A percentile compares a stretch with the other conserved stretches of the same genome.
These are phyloP conservation scores for Melipona beecheii DNA, from an alignment of 2,888 invertebrate species.

Conservation along the genomic window DNA sequence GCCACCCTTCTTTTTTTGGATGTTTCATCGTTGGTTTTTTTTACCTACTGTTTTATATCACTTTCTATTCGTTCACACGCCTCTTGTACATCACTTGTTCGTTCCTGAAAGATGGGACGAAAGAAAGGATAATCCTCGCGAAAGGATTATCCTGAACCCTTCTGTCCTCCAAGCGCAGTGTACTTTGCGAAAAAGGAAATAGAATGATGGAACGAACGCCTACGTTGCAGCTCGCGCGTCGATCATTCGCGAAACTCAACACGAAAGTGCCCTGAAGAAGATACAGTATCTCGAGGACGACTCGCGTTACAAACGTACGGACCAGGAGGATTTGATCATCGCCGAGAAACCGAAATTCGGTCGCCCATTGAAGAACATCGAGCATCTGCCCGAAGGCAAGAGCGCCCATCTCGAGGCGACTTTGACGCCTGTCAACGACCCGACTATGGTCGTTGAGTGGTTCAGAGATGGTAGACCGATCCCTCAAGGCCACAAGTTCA, in stretches of 20 bases:
- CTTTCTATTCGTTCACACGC: not conserved
- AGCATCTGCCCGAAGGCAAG: slow-evolving; percentile 93
- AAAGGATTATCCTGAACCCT: slow-evolving; percentile 10
- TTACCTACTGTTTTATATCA: not conserved
- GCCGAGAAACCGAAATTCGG: slow-evolving; percentile 96
- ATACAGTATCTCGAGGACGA: slow-evolving; percentile 96
- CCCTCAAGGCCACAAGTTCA: slow-evolving; percentile 96
- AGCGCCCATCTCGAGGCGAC: slow-evolving; percentile 97
- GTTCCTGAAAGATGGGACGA: not conserved
- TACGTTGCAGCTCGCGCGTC: slow-evolving; percentile 89
- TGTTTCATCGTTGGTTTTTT: slow-evolving; percentile 26
- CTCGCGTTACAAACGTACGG: slow-evolving; percentile 89
- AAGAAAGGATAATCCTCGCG: not conserved
- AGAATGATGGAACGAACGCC: not conserved
- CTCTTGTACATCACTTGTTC: not conserved
- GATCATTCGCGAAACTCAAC: slow-evolving; percentile 95
- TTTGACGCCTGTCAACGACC: slow-evolving; percentile 98
- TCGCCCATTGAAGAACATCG: slow-evolving; percentile 93
- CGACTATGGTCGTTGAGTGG: slow-evolving; percentile 99
- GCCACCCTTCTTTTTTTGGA: slow-evolving; percentile 3
- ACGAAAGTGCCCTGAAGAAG: slow-evolving; percentile 96
- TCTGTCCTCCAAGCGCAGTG: slow-evolving; percentile 14
- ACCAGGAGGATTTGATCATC: slow-evolving; percentile 90
- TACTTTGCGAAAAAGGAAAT: not conserved
- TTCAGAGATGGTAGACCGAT: slow-evolving; percentile 97